Percentiles rank a stretch among this genome's conserved stretches.
Conservation (phyloP, 2,113 vertebrate genomes). For the Tupaia chinensis region DNA sequence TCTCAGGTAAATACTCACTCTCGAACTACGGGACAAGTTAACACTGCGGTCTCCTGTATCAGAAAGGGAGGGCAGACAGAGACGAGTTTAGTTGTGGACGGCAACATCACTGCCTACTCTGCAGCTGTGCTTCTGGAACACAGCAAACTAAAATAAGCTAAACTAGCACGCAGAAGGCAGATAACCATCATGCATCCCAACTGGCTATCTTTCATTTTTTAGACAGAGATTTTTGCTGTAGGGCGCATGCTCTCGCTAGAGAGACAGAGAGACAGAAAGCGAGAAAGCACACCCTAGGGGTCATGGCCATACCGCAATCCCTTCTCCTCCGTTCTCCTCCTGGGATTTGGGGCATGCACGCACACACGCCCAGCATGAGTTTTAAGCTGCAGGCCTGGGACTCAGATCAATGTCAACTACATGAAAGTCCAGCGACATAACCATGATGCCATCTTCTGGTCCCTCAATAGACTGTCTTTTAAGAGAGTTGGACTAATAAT, state of each 20-base stretch:
- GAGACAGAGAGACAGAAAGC: too few relatives aligned
- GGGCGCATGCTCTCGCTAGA: too few relatives aligned
- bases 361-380: too few relatives aligned
- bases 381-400: too few relatives aligned
- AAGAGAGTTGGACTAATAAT: not conserved
- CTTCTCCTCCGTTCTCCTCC: too few relatives aligned
- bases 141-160: slow-evolving; percentile 9
- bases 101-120: not conserved
- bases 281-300: too few relatives aligned
- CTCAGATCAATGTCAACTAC: too few relatives aligned
- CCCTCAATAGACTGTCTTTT: not conserved
- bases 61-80: not conserved
- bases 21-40: not conserved
- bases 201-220: not conserved
- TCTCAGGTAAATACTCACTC: not conserved
- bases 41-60: not conserved
- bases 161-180: not conserved
- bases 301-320: too few relatives aligned
- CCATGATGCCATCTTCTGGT: too few relatives aligned
- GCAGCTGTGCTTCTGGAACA: not conserved
- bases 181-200: not conserved
- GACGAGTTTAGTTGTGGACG: not conserved
- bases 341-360: too few relatives aligned
- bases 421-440: too few relatives aligned
- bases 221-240: too few relatives aligned